Conservation (phyloP, 2,888 invertebrate genomes). For the Hyposoter dolosus region DNA sequence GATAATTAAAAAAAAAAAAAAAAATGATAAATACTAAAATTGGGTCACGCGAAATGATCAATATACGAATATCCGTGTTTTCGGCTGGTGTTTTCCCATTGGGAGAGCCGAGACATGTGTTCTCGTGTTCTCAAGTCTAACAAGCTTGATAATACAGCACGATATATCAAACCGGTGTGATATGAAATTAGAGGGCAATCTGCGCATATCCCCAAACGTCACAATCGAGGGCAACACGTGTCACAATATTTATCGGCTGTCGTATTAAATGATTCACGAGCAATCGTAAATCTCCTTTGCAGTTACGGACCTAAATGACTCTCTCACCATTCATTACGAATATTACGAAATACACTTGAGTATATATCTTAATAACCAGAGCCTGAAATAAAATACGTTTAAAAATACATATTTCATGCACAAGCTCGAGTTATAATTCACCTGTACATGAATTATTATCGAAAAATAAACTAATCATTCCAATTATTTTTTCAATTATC, state of each 20-base stretch:
- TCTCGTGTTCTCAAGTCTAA: background rate
- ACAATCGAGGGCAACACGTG: conserved; percentile 39
- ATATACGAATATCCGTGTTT: background rate
- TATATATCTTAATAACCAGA: background rate
- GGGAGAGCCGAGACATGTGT: background rate
- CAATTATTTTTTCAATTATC: no score
- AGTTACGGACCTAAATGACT: conserved; percentile 21
- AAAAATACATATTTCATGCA: conserved; percentile 11
- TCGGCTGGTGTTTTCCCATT: background rate
- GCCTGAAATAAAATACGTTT: conserved; percentile 24
- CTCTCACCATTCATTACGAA: conserved; percentile 22
- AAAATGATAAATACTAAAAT: background rate
- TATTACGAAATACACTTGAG: conserved; percentile 11
- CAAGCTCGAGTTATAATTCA: background rate
- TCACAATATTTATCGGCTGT: conserved; percentile 53
- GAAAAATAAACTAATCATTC: background rate
- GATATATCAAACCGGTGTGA: conserved; percentile 17
- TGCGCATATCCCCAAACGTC: conserved; percentile 15
- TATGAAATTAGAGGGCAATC: conserved; percentile 17
- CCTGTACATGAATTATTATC: background rate
- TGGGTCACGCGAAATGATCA: background rate
- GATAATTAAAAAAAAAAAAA: background rate
- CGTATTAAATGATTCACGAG: conserved; percentile 21
- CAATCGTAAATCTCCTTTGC: conserved; percentile 42
- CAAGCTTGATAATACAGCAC: background rate